Base-by-base conservation (phyloP, 2,113 vertebrate species). In the Mellivora capensis region DNA sequence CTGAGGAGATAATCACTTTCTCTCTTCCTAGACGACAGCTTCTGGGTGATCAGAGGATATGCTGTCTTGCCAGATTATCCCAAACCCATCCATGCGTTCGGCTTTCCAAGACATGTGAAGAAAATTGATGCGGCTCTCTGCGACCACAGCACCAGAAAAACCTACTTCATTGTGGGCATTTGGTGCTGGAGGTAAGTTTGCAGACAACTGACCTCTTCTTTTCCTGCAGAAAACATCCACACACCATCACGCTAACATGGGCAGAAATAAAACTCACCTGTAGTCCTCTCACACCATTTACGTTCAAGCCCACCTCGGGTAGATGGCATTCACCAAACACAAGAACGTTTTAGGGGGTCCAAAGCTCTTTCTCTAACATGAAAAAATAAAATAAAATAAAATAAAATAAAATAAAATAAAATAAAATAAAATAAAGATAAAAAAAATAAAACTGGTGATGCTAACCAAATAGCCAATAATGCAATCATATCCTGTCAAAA, bases 41-140 rank as follows among this genome's bases (percentile, higher is more conserved):
- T 98, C 98, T 99, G 99, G 99, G 98, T 99, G 87, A 97, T 99
- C 90, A 99, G 98, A 0, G 99, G 99, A 18, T 99, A 99, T 72
- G 98, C 98, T 47, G 96, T 99, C n/a, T 98, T 99, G 94, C 94
- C 98, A 9, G 99, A 99, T 95, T 99, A 99, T 93, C 99, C 99
- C 5, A 99, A 99, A 98, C 99, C 99, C 90, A 99, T 99, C 81
- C 98, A 99, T 89, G 98, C 95, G 1, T 97, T 99, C 7, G 99
- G 99, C 39, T 99, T 99, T 88, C 99, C 99, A 54, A 99, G 99
- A 98, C 95, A 47, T 0, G 76, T 99, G 23, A 99, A 99, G 97
- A 99, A 99, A 98, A 97, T 99, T 27, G 99, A 99, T 82, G 99
- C 99, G 31, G 99, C 99, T 1, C 98, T 99, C 97, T 98, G 99